Base-by-base conservation (phyloP, 2,113 vertebrate genomes). In the Coryphaenoides rupestris region DNA sequence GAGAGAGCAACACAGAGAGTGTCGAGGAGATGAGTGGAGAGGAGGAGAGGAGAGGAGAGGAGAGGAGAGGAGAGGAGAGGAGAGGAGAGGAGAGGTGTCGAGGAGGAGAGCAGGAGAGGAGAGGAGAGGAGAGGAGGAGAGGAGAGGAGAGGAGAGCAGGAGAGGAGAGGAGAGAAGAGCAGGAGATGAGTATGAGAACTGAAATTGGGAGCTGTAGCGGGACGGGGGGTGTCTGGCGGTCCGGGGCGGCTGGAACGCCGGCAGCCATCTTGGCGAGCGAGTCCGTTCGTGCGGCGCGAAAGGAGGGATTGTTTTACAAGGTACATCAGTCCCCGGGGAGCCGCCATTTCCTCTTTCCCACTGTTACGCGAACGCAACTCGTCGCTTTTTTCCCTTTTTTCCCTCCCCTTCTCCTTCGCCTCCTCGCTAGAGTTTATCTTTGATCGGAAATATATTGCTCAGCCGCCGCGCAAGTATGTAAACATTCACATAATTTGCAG, bases 361-460 rank as follows among this genome's bases (percentile, higher is more conserved):
- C 81, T 87, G 86, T 79, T 89, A 88, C 83, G 86, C 87, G 86
- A 90, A 91, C 74, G 74, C 76, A 92, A 90, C 86, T 89, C 63
- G 54, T 78, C 69, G 81, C 77, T 85, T 82, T 77, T 67, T 69
- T 80, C 52, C 19, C 10, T n/a, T n/a, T n/a, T n/a, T n/a, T n/a
- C n/a, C n/a, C n/a, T n/a, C n/a, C n/a, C n/a, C n/a, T n/a, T n/a
- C n/a, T n/a, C n/a, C n/a, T n/a, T n/a, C n/a, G n/a, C n/a, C n/a
- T n/a, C n/a, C n/a, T n/a, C n/a, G n/a, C n/a, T 57, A 85, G 73
- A 87, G 82, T 92, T 93, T 93, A 92, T 94, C 91, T 92, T 92
- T 92, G 84, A 92, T 94, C 90, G 86, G 88, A 91, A 90, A 89
- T 89, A 89, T 90, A 92, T 91, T 87, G 87, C 84, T 92, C 83